A percentile compares a stretch with the other conserved stretches of the same genome.
phyloP scores from a whole-genome alignment of 2,888 invertebrate genomes.

The Rhimphoctona megacephalus region DNA sequence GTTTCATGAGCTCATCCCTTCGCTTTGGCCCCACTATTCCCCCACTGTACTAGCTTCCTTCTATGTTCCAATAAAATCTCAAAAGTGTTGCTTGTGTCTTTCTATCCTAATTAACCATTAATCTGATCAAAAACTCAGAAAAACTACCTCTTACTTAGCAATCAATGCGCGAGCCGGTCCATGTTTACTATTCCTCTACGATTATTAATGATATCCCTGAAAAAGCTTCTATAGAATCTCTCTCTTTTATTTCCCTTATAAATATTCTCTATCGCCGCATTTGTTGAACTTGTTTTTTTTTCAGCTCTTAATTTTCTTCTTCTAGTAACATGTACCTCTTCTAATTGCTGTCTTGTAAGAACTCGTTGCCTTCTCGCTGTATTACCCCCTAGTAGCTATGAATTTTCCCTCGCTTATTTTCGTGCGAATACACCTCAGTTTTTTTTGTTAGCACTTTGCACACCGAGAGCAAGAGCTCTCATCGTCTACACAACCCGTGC shows the following conservation, averaged over 20 bases:
- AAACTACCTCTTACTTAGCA: background rate
- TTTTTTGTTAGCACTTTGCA: slow-evolving; percentile 31
- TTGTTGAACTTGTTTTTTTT: background rate
- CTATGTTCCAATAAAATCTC: background rate
- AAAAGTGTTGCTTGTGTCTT: background rate
- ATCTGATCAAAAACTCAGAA: background rate
- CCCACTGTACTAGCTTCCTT: background rate
- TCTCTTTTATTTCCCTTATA: background rate
- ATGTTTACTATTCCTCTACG: background rate
- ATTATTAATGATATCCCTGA: background rate
- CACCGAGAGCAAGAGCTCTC: slow-evolving; percentile 35
- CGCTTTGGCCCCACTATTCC: background rate
- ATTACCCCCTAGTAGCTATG: slow-evolving; percentile 33
- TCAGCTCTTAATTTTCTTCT: background rate
- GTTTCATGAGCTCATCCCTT: background rate
- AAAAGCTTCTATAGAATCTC: background rate
- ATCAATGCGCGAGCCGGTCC: background rate
- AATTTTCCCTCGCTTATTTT: slow-evolving; percentile 38
- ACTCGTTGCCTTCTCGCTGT: slow-evolving; percentile 28
- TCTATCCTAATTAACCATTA: background rate
- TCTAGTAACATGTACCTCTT: slow-evolving; percentile 9
- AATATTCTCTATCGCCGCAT: background rate
- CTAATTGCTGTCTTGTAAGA: slow-evolving; percentile 49
- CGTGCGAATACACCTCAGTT: background rate
- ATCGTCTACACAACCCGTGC: slow-evolving; percentile 23